Percentiles rank a stretch among this genome's conserved stretches.
Evolutionary conservation across 2,113 vertebrate species (phyloP).

Genomic region (Heteronetta atricapilla): DNA sequence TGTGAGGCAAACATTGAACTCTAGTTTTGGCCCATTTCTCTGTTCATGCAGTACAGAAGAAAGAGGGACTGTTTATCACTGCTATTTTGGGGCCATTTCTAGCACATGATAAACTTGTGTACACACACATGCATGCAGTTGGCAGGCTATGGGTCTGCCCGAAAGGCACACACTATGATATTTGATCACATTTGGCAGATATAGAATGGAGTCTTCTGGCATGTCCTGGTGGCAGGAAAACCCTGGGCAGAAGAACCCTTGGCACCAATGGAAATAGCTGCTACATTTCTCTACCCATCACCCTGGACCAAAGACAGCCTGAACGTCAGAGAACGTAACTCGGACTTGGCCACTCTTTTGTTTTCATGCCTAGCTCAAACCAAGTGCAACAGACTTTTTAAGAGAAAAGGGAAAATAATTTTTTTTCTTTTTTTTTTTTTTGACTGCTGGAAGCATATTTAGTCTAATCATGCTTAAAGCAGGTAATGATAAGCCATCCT

Average conservation of each 20-base stretch:
- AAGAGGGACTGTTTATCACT: neutral
- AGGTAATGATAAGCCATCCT: slow-evolving; percentile 10
- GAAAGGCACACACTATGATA: neutral
- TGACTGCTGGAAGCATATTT: slow-evolving; percentile 7
- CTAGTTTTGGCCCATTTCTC: fast-evolving
- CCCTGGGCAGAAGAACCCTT: neutral
- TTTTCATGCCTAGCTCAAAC: neutral
- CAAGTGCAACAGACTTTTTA: neutral
- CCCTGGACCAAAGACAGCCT: neutral
- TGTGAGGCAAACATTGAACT: neutral
- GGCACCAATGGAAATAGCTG: fast-evolving
- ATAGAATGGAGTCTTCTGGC: neutral
- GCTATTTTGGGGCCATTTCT: neutral
- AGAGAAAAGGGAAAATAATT: neutral
- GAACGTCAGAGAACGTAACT: neutral
- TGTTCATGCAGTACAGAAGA: neutral
- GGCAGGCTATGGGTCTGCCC: neutral
- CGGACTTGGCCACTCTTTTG: fast-evolving
- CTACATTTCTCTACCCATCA: neutral
- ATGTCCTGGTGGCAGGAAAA: neutral
- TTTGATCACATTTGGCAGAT: neutral
- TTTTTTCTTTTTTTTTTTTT: neutral
- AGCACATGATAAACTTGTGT: fast-evolving
- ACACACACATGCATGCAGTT: fast-evolving
- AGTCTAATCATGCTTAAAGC: slow-evolving; percentile 35